phyloP scores from a whole-genome alignment of 2,797 vertebrate species.

The Gambusia yucatana region DNA sequence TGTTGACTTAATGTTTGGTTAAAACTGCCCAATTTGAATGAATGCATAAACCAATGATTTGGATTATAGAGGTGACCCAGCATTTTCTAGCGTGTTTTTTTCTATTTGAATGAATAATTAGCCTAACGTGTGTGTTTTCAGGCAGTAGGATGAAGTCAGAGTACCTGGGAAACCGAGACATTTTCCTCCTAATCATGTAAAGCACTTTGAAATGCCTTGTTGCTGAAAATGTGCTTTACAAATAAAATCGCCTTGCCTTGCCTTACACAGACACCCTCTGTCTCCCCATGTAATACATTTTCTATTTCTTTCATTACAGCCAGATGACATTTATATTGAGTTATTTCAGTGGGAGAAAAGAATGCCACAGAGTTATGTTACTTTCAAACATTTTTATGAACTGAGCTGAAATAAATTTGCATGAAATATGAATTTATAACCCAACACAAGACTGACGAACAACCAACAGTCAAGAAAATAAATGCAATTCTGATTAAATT shows the following conservation, averaged over 20 bases:
- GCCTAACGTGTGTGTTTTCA: background rate
- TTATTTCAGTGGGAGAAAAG: background rate
- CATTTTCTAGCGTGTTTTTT: background rate
- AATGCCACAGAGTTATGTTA: background rate
- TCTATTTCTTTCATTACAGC: background rate
- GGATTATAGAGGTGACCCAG: background rate
- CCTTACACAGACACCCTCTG: background rate
- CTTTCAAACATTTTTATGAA: background rate
- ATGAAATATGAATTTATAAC: background rate
- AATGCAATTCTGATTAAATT: slow-evolving; percentile 3
- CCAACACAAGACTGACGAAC: background rate
- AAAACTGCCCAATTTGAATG: background rate
- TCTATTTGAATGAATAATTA: background rate
- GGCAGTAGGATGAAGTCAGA: background rate
- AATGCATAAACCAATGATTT: background rate
- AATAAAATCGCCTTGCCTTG: background rate
- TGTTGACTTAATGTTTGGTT: background rate
- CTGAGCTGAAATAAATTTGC: background rate
- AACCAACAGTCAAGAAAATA: background rate
- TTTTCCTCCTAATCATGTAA: background rate
- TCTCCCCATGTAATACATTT: background rate
- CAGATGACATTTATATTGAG: background rate
- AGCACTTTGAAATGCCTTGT: background rate
- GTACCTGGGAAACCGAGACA: background rate
- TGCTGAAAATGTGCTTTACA: background rate